These are phyloP conservation scores for Apodemus agrarius DNA, from an alignment of 2,797 vertebrate genomes.

Conservation along the genomic window DNA sequence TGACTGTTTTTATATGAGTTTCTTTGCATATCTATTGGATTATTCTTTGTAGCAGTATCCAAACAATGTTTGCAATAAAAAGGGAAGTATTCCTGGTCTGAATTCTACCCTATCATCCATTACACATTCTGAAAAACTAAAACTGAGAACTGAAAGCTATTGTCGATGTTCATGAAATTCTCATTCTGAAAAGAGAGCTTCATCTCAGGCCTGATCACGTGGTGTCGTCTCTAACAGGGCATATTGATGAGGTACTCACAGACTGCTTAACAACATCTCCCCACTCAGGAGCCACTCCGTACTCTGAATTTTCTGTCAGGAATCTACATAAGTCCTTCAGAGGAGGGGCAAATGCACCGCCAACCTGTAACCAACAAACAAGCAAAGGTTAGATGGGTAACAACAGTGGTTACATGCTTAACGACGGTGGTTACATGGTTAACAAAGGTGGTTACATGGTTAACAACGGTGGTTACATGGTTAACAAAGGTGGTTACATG, in stretches of 20 bases:
- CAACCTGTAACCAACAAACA: constrained; percentile 89
- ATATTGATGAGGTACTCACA: constrained; percentile 89
- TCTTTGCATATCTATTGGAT: not conserved
- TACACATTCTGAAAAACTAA: constrained; percentile 32
- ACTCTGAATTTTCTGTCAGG: constrained; percentile 98
- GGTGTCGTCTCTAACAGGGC: constrained; percentile 17
- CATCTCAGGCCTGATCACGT: constrained; percentile 13
- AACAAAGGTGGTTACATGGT: no score
- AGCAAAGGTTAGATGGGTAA: not conserved
- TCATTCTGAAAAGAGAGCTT: constrained; percentile 24
- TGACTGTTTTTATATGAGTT: not conserved
- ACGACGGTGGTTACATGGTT: no score
- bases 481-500: not conserved
- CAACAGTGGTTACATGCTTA: not conserved
- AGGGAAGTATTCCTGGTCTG: not conserved
- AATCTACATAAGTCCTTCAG: constrained; percentile 98
- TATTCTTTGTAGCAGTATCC: not conserved
- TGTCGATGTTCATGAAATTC: not conserved
- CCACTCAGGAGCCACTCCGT: constrained; percentile 99
- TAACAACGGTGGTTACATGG: not conserved
- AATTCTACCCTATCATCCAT: not conserved
- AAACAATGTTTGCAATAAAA: constrained; percentile 18
- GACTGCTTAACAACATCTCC: constrained; percentile 98
- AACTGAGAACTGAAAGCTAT: constrained; percentile 33
- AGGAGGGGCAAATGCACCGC: constrained; percentile 98